These are phyloP conservation scores for Falco biarmicus DNA, from an alignment of 2,797 vertebrate genomes.

Conservation along the genomic window DNA sequence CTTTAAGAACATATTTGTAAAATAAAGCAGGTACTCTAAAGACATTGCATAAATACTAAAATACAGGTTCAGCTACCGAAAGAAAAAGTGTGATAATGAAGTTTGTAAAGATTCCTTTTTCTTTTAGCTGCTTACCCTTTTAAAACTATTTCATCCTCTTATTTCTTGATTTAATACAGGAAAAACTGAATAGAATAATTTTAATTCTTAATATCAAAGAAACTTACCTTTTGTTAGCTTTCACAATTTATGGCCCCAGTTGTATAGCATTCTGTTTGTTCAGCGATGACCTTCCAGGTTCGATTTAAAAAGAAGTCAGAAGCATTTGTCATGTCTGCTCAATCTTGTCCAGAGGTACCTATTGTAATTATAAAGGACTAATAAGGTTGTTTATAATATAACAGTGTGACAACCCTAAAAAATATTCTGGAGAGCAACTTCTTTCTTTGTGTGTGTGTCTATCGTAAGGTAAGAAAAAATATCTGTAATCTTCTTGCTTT, in stretches of 20 bases:
- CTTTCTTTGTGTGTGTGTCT: background rate
- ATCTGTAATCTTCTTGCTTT: background rate
- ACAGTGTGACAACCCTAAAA: slow-evolving; percentile 62
- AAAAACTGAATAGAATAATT: background rate
- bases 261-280: slow-evolving; percentile 65
- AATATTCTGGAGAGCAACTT: slow-evolving; percentile 9
- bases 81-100: background rate
- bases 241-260: slow-evolving; percentile 79
- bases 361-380: slow-evolving; percentile 75
- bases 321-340: slow-evolving; percentile 82
- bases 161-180: background rate
- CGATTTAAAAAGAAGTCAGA: slow-evolving; percentile 80
- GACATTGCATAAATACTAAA: background rate
- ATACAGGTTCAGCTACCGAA: background rate
- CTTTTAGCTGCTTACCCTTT: background rate
- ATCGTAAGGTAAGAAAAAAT: background rate
- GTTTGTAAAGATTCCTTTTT: background rate
- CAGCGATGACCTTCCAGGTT: slow-evolving; percentile 80
- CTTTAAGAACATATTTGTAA: background rate
- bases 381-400: slow-evolving; percentile 81
- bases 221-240: slow-evolving; percentile 76
- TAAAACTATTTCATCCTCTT: background rate
- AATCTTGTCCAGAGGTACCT: slow-evolving; percentile 76
- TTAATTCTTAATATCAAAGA: slow-evolving; percentile 74
- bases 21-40: background rate